phyloP scores from a whole-genome alignment of 2,797 vertebrate species.

The Enteromius argenteus region DNA sequence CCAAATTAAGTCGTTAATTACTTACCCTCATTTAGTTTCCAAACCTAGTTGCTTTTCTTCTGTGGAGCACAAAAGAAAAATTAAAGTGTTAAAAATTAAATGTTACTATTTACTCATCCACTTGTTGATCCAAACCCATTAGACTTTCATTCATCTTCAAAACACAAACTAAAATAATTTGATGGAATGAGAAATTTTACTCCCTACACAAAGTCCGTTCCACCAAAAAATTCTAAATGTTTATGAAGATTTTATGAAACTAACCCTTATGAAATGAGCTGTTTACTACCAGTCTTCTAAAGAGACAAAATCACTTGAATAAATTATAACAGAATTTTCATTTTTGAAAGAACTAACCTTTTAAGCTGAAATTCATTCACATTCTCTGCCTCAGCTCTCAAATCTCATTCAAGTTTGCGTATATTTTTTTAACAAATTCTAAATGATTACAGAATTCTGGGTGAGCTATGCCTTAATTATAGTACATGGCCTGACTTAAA shows the following conservation, averaged over 20 bases:
- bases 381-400: neutral
- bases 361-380: neutral
- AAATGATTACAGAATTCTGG: neutral
- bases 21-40: neutral
- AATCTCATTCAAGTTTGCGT: neutral
- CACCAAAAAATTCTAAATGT: neutral
- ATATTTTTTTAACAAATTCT: neutral
- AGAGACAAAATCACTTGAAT: neutral
- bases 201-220: neutral
- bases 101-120: neutral
- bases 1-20: neutral
- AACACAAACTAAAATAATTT: neutral
- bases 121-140: neutral
- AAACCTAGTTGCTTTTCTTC: neutral
- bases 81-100: neutral
- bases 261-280: neutral
- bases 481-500: conserved; percentile 8
- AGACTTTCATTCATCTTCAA: neutral
- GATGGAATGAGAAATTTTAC: neutral
- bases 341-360: neutral
- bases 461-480: conserved; percentile 11
- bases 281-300: neutral
- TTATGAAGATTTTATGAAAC: neutral
- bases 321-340: neutral
- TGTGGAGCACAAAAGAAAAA: neutral